These are phyloP conservation scores for Lampris incognitus DNA, from an alignment of 2,113 vertebrate species.

Conservation along the genomic window DNA sequence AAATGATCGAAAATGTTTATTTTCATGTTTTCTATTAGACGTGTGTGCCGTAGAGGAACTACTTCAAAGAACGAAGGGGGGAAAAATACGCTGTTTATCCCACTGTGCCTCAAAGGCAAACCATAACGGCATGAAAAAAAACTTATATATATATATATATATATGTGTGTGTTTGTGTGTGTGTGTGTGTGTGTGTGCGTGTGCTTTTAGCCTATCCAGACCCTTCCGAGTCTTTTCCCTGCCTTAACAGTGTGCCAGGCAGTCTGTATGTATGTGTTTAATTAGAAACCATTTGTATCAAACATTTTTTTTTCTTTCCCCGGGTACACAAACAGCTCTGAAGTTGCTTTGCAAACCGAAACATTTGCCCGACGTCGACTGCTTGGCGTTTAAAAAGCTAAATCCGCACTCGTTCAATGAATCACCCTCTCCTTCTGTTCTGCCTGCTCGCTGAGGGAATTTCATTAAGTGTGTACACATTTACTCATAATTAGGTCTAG, in stretches of 20 bases:
- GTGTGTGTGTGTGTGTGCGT: too few relatives aligned
- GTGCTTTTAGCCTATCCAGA: conserved; percentile 57
- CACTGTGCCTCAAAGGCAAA: conserved; percentile 70
- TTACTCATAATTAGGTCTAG: conserved; percentile 68
- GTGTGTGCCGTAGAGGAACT: conserved; percentile 49
- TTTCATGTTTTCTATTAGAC: conserved; percentile 72
- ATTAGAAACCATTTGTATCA: conserved; percentile 77
- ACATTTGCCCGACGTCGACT: conserved; percentile 61
- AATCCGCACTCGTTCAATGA: conserved; percentile 49
- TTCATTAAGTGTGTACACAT: conserved; percentile 69
- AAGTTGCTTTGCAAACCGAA: conserved; percentile 64
- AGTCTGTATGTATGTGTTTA: conserved; percentile 67
- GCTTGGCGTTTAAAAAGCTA: conserved; percentile 54
- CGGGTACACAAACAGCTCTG: conserved; percentile 48
- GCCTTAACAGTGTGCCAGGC: conserved; percentile 51
- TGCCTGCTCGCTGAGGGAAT: conserved; percentile 51
- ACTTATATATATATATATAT: too few relatives aligned
- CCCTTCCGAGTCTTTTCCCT: conserved; percentile 49
- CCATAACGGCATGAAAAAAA: conserved; percentile 50
- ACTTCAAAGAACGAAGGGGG: conserved; percentile 71
- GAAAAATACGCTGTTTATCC: conserved; percentile 69
- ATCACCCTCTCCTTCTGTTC: conserved; percentile 51
- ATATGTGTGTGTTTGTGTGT: too few relatives aligned
- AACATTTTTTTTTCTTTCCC: conserved; percentile 47
- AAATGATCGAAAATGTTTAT: conserved; percentile 60